These are phyloP conservation scores for Acipenser transmontanus DNA, from an alignment of 2,797 vertebrate species.

Conservation along the genomic window DNA sequence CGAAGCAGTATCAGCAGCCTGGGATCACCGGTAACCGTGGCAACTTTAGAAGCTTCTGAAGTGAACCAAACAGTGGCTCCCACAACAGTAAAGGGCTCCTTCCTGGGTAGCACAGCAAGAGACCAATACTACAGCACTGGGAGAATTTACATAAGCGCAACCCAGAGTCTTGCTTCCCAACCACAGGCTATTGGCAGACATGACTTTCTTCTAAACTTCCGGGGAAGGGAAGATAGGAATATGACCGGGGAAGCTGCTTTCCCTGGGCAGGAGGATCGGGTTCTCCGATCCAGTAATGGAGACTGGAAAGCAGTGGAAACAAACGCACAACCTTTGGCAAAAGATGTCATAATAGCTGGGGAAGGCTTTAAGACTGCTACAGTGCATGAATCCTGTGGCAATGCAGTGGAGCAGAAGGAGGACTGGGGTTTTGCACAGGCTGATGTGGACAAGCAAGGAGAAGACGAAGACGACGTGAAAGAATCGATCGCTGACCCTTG, in stretches of 20 bases:
- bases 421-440: no score
- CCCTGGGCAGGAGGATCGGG: conserved; percentile 18
- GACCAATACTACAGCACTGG: conserved; percentile 54
- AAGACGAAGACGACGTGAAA: no score
- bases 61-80: conserved; percentile 61
- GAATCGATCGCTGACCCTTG: no score
- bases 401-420: no score
- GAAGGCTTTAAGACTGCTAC: no score
- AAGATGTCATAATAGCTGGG: no score
- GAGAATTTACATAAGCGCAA: conserved; percentile 26
- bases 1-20: conserved; percentile 43
- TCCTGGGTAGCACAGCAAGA: conserved; percentile 57
- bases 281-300: no score
- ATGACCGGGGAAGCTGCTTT: conserved; percentile 28
- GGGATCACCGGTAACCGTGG: conserved; percentile 62
- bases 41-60: conserved; percentile 61
- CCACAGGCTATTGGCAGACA: not conserved
- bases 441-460: no score
- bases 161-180: conserved; percentile 4
- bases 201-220: conserved; percentile 17
- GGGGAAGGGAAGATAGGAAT: conserved; percentile 47
- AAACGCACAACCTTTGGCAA: no score
- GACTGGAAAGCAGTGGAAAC: no score
- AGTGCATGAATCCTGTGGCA: no score
- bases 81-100: conserved; percentile 40